Base-by-base conservation (phyloP, 2,888 invertebrate species). In the Helleia helle region DNA sequence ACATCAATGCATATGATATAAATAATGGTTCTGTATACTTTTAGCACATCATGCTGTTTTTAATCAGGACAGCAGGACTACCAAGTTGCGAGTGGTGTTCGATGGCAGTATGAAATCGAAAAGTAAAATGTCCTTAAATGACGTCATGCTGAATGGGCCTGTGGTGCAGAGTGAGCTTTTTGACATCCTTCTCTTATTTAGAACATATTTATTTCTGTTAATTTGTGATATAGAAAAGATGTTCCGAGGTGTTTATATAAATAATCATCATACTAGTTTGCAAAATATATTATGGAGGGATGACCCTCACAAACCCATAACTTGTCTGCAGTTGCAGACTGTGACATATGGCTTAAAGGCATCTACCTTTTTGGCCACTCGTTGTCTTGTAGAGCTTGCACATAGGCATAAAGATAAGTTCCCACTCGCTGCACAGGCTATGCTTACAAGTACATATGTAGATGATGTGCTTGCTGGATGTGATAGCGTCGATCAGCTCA, bases 381-480 rank as follows among this genome's bases (percentile, higher is more conserved):
- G 42, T 2, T 44, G 46, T 17, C 14, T 47, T 8, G 22, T 43
- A 8, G 49, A 47, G 24, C 26, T 47, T 12, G 43, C 45, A 4
- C 22, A 25, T 3, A 13, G 17, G 3, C 40, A 36, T 34, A 7
- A 34, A 13, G 27, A 42, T 12, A 4, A 36, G 24, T 45, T 27
- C 22, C 47, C 49, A 9, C 29, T 43, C 11, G 49, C 49, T 18
- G 17, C 45, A 6, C 8, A 43, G n/a, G 42, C 41, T 31, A 27
- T 27, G 27, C 7, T 8, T 12, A 4, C 5, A 5, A 27, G 27
- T 27, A 27, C 27, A 4, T 27, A 27, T 42, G 28, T 40, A 26
- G 25, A 36, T 13, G 24, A 45, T 28, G 12, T 47, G 0, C 7
- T 44, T 0, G 5, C n/a, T 14, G 40, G 42, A 2, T 6, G 24